Base-by-base conservation (phyloP, 2,888 invertebrate species). In the Archips crataeganus region DNA sequence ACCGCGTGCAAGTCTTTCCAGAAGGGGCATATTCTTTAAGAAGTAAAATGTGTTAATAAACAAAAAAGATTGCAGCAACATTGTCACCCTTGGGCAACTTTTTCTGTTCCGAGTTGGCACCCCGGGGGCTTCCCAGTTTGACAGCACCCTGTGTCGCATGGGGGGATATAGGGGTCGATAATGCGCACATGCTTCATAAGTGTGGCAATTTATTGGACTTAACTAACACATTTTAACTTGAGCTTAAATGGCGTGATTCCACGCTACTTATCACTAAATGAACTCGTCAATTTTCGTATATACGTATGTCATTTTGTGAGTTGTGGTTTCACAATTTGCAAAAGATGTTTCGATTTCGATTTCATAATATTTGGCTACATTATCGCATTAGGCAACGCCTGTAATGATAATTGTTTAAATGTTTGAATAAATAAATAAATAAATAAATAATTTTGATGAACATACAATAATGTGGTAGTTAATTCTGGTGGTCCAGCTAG, bases 111-210 rank as follows among this genome's bases (percentile, higher is more conserved):
- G 39, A 72, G 62, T 23, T 45, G 68, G 36, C 34, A n/a, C 62
- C 72, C 72, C 23, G 57, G 45, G 62, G 67, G 62, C 62, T 72
- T 72, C 63, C 11, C 54, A 39, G 67, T 72, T 72, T 68, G 64
- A 59, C 59, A 65, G 70, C 45, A 59, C 49, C 57, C 57, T 32
- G 15, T 54, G 6, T 11, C 15, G 23, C 9, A 23, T 23, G 10
- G 32, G 70, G 57, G 57, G 59, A 66, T 54, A 71, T 71, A 42
- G 54, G 65, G 66, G 47, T 62, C 45, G 67, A 67, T 62, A 39
- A 39, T 39, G 45, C 8, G 9, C 62, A 63, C 47, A 47, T 47
- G 62, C 34, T 23, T 45, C 45, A 13, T n/a, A n/a, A 36, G 36
- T 32, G 60, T 9, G 13, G 63, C 32, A 63, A 63, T 47, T 13